Evolutionary conservation across 2,113 vertebrate species (phyloP).

Genomic region (Hydrolagus affinis): DNA sequence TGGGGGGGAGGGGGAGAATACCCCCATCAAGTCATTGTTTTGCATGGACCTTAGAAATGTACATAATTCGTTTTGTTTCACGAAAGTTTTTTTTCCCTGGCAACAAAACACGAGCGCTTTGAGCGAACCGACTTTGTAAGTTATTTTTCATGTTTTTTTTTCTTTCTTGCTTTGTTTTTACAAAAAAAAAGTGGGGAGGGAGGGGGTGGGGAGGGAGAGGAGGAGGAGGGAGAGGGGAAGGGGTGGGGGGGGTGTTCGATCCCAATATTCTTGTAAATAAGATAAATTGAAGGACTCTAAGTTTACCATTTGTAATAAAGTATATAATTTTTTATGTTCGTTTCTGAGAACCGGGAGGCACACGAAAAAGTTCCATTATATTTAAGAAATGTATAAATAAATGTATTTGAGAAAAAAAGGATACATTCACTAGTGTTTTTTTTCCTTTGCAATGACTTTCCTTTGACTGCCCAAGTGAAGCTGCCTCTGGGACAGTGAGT

Average conservation of each 20-base stretch:
- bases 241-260: constrained; percentile 68
- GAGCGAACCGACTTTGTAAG: constrained; percentile 60
- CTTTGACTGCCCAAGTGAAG: background rate
- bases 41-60: constrained; percentile 82
- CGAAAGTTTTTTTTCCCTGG: constrained; percentile 69
- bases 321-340: constrained; percentile 87
- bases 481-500: background rate
- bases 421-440: background rate
- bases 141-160: constrained; percentile 87
- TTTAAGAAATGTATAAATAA: constrained; percentile 89
- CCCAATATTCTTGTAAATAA: constrained; percentile 98
- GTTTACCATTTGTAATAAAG: constrained; percentile 98
- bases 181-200: too few species aligned
- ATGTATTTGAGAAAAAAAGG: constrained; percentile 60
- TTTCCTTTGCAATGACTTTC: background rate
- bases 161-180: constrained; percentile 36
- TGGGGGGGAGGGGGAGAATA: constrained; percentile 14
- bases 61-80: constrained; percentile 79
- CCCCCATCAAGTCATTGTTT: constrained; percentile 63
- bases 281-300: constrained; percentile 86
- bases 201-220: too few species aligned
- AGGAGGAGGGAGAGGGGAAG: too few species aligned
- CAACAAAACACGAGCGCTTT: constrained; percentile 75
- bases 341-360: constrained; percentile 63
- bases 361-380: constrained; percentile 77